Evolutionary conservation across 2,797 vertebrate genomes (phyloP), one percentile per base, ranked within the genome.

Genomic region (Sebastes baramenuke): DNA sequence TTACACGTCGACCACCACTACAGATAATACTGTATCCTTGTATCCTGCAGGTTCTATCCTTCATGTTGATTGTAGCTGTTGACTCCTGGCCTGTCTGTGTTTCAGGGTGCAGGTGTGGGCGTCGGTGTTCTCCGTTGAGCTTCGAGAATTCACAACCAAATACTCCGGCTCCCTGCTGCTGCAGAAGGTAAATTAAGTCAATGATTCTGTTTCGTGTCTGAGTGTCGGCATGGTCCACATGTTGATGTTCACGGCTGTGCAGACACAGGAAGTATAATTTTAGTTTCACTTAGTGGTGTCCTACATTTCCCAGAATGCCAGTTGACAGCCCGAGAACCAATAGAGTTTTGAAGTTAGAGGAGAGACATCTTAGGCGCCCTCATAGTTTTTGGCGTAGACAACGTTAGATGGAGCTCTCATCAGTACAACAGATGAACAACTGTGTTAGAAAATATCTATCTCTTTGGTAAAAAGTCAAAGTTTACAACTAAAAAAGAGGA

Each of bases 71-170:
- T 52, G 25, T 5, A 5, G 5, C 10, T 24, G 12, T 8, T 74
- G 20, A 55, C 18, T 29, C 3, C 13, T 6, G 25, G 6, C 49
- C 6, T 56, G 14, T 75, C 5, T 82, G 32, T 86, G 59, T 89
- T 86, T 79, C 88, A 99, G 98, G 84, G 97, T 99, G 91, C 98
- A 99, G 92, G 91, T 96, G 73, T 99, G 98, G 98, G 97, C 98
- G 18, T 92, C 95, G 11, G 77, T 90, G 58, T 94, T 99, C 22
- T 95, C 97, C 42, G 86, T 68, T 76, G 93, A 98, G 73, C 89
- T 99, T 2, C 95, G 96, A 70, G 93, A 95, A 13, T 14, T 95
- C 0, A 88, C 95, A 59, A 93, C 92, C 55, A 98, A 96, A 84
- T 97, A 97, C 73, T 99, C 98, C 0, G 98, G 98, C 66, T 97